Evolutionary conservation across 1,140 invertebrate species (phyloP).

Genomic region (Drosophila suzukii): DNA sequence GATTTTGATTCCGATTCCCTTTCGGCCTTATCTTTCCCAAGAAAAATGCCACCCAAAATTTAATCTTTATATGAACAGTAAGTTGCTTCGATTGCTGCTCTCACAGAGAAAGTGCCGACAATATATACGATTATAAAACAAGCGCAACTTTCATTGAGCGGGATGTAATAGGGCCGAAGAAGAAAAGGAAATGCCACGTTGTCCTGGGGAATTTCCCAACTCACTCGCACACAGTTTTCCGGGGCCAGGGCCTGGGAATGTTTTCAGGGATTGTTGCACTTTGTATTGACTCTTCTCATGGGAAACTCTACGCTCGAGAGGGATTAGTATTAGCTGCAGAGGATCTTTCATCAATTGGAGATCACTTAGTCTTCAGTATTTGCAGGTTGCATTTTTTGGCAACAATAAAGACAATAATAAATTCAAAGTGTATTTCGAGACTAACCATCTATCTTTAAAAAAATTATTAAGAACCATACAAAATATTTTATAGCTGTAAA

Average conservation of each 20-base stretch:
- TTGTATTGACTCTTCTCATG: slow-evolving; percentile 44
- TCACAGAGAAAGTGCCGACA: slow-evolving; percentile 64
- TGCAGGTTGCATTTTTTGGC: slow-evolving; percentile 1
- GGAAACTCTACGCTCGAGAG: slow-evolving; percentile 30
- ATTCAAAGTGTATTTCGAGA: no score
- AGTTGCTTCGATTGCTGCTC: slow-evolving; percentile 16
- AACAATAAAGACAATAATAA: not conserved
- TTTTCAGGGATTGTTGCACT: slow-evolving; percentile 25
- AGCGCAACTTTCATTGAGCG: slow-evolving; percentile 69
- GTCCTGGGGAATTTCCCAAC: slow-evolving; percentile 44
- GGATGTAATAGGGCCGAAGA: slow-evolving; percentile 8
- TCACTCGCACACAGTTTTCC: slow-evolving; percentile 5
- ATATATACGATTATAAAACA: not conserved
- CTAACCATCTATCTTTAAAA: no score
- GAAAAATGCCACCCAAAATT: slow-evolving; percentile 77
- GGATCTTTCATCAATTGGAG: slow-evolving; percentile 37
- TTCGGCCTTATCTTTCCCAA: slow-evolving; percentile 68
- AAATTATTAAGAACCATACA: no score
- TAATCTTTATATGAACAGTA: slow-evolving; percentile 65
- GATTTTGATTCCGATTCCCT: slow-evolving; percentile 26
- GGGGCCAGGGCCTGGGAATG: slow-evolving; percentile 25
- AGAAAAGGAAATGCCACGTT: slow-evolving; percentile 25
- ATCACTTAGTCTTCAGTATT: slow-evolving; percentile 23
- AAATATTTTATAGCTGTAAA: no score
- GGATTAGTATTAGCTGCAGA: slow-evolving; percentile 37